Conservation (phyloP, 1,140 invertebrate genomes). For the Antheraea mylitta region DNA sequence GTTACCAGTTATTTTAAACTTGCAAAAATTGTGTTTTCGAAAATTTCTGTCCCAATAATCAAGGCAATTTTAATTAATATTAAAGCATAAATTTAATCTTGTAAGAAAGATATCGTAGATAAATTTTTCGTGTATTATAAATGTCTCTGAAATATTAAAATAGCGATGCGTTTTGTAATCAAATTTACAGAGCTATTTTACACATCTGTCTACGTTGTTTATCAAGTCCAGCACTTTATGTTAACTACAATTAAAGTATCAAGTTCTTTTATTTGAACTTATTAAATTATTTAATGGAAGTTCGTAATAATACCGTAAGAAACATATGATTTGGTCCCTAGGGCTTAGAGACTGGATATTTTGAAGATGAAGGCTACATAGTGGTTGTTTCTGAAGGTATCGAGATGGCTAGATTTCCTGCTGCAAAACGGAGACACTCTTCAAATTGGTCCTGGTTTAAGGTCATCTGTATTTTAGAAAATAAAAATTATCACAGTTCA, state of each 20-base stretch:
- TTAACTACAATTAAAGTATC: not conserved
- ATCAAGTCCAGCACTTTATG: too few species aligned
- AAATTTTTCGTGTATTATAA: too few species aligned
- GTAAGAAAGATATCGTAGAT: too few species aligned
- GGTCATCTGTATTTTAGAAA: conserved; percentile 75
- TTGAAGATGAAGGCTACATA: conserved; percentile 70
- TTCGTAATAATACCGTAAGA: conserved; percentile 43
- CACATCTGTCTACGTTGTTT: too few species aligned
- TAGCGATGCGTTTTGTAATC: too few species aligned
- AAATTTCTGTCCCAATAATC: too few species aligned
- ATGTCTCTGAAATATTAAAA: too few species aligned
- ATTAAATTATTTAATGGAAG: not conserved
- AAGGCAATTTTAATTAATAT: too few species aligned
- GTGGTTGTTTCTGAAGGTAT: conserved; percentile 80
- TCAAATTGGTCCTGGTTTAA: conserved; percentile 84
- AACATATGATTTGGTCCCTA: conserved; percentile 60
- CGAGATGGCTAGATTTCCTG: conserved; percentile 80
- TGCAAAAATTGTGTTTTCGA: too few species aligned
- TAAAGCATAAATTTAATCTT: too few species aligned
- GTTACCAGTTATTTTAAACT: too few species aligned
- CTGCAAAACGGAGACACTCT: conserved; percentile 78
- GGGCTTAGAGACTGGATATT: conserved; percentile 76
- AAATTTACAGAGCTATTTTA: too few species aligned
- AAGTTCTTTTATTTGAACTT: not conserved
- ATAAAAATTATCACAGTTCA: conserved; percentile 48